Base-by-base conservation (phyloP, 1,140 invertebrate species). In the Berghia stephanieae region DNA sequence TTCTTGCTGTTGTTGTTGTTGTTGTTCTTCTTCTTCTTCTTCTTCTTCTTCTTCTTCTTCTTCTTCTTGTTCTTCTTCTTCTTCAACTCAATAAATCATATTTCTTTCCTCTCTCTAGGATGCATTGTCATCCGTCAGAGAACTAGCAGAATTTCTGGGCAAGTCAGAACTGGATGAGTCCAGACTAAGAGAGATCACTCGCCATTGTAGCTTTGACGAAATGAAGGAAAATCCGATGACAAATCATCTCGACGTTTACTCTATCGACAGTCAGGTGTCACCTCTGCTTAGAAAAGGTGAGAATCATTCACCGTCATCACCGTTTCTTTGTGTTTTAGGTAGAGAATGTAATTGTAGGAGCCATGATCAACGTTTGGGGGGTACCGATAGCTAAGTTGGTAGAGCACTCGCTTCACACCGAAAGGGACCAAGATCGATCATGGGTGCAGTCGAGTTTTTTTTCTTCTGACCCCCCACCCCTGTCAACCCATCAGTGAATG, bases 221-320 rank as follows among this genome's bases (percentile, higher is more conserved):
- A 93, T 95, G 91, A 92, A 92, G 80, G 82, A 91, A 4, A 95
- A 95, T 85, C 91, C 92, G n/a, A 90, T 92, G 75, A 93, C 94
- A 0, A 95, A 95, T 86, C 93, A 93, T 74, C 91, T 90, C 52
- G 85, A 85, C 52, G 85, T 88, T 2, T 88, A 87, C 60, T 88
- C 86, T 43, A 88, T 88, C 18, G 80, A 88, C 71, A 84, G 79
- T 42, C 76, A 81, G 46, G 83, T 88, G 6, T 88, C 87, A 2
- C 86, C 86, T 1, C 73, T 86, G 2, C 72, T 88, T 6, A 79
- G 86, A 68, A 88, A 87, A 83, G 86, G 86, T 88, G 57, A 27
- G 13, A 27, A 63, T 21, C 8, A 31, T 10, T 27, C 10, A 10
- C 8, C 27, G 8, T 27, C 27, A 31, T 63, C 57, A 27, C 27